phyloP scores from a whole-genome alignment of 1,140 invertebrate genomes.

The Drosophila willistoni region DNA sequence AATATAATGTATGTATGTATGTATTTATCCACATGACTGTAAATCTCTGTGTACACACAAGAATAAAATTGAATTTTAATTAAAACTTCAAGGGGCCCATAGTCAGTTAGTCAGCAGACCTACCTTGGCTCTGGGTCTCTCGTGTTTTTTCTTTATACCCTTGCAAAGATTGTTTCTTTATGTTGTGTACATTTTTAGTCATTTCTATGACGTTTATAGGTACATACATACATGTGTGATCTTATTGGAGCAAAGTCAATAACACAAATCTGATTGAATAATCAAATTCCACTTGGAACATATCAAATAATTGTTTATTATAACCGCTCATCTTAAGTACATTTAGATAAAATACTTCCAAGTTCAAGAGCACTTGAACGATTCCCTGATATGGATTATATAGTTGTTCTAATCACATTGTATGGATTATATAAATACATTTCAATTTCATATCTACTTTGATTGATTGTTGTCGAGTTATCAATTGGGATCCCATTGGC shows the following conservation, averaged over 20 bases:
- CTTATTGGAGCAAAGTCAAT: background rate
- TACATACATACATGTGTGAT: background rate
- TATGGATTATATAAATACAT: background rate
- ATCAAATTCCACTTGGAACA: background rate
- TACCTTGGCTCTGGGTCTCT: background rate
- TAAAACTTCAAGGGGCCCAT: conserved; percentile 3
- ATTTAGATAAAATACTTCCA: no score
- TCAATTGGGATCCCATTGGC: background rate
- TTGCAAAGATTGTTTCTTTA: no score
- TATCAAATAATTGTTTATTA: no score
- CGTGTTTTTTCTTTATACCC: no score
- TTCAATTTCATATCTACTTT: background rate
- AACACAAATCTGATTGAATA: background rate
- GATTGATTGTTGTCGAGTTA: conserved; percentile 10
- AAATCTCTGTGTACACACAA: conserved; percentile 4
- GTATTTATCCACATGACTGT: conserved; percentile 10
- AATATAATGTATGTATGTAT: background rate
- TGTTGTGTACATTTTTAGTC: background rate
- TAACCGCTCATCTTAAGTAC: no score
- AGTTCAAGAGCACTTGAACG: no score
- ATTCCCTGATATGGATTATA: background rate
- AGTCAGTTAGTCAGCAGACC: conserved; percentile 3
- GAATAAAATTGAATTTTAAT: conserved; percentile 10
- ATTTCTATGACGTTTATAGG: background rate
- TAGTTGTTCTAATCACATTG: background rate